Evolutionary conservation across 2,797 vertebrate species (phyloP), one percentile per base, ranked within the genome.

Genomic region (Lithobates sylvaticus): DNA sequence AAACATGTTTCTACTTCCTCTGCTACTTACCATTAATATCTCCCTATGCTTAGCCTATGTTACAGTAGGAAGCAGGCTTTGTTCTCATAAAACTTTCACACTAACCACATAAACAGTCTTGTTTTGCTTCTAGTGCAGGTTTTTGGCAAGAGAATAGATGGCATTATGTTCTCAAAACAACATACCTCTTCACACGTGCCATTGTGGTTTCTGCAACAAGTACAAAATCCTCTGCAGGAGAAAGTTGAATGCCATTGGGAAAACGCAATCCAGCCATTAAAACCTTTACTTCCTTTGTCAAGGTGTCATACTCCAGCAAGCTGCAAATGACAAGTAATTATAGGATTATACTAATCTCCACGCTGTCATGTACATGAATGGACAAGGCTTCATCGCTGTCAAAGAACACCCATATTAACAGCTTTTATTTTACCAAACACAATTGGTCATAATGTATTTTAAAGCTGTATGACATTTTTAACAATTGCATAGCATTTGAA

Each of bases 201-300:
- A 99, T 97, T 32, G 97, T 96, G 47, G 95, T 96, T 92, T 99
- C 98, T 0, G 93, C 94, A 84, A 99, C 97, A 85, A 99, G 92
- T 78, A 99, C 95, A 12, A 97, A 98, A 90, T 99, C 98, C 92
- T 99, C 97, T 0, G 95, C 95, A 0, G 96, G 97, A 76, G 97
- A 97, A 13, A 99, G 96, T 88, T 98, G 97, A 71, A 99, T 96
- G 34, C 98, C 98, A 13, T 98, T 99, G 27, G 98, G 95, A 89
- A 99, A 98, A 2, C 94, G 91, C 58, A 99, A 92, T 76, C 97
- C 97, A 84, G 96, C 96, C 97, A 99, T 96, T 89, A 99, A 92
- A 68, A 99, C 97, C 5, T 95, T 94, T 75, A 98, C 93, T 89
- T 98, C 97, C 85, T 94, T 93, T 87, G 93, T 98, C 84, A 95